Base-by-base conservation (phyloP, 2,113 vertebrate species). In the Macquaria australasica region DNA sequence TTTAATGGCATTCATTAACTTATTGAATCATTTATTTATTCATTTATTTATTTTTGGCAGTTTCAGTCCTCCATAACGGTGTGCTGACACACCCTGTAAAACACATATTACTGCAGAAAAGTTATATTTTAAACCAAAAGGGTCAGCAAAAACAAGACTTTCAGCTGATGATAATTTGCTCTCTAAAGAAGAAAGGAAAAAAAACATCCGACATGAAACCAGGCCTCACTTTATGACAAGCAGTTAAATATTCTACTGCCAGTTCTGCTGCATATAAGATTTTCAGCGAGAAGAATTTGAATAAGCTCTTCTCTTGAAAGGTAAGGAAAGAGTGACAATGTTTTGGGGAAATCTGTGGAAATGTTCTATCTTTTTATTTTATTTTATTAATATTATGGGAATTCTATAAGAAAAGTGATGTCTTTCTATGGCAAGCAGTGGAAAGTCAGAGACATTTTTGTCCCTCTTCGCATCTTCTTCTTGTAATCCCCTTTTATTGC, bases 231-330 rank as follows among this genome's bases (percentile, higher is more conserved):
- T 34, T 37, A 25, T 79, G 55, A 71, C 56, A 20, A 28, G 56
- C 23, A 28, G 16, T 7, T 34, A 18, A 25, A n/a, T 34, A 51
- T 79, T 41, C 11, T 28, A 2, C 69, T 31, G n/a, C n/a, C n/a
- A 41, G 31, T 31, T 23, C 50, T 64, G 58, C 56, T 51, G 20
- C 45, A 28, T 20, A 48, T 14, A 34, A 8, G 41, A 75, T 16
- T 63, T 72, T 63, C 11, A 71, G 16, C 21, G 41, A 6, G 11
- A 60, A 9, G 21, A 5, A 72, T 41, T 56, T 66, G 60, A 73
- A 67, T 48, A 58, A 80, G n/a, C 59, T 23, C 58, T 41, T 63
- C 23, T 41, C 58, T 80, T 72, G 41, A 6, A 28, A 80, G 23
- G 39, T 31, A 48, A 60, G 18, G 59, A n/a, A 25, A 64, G 12